These are phyloP conservation scores for Brachirus orientalis DNA, from an alignment of 2,113 vertebrate genomes.

Conservation along the genomic window DNA sequence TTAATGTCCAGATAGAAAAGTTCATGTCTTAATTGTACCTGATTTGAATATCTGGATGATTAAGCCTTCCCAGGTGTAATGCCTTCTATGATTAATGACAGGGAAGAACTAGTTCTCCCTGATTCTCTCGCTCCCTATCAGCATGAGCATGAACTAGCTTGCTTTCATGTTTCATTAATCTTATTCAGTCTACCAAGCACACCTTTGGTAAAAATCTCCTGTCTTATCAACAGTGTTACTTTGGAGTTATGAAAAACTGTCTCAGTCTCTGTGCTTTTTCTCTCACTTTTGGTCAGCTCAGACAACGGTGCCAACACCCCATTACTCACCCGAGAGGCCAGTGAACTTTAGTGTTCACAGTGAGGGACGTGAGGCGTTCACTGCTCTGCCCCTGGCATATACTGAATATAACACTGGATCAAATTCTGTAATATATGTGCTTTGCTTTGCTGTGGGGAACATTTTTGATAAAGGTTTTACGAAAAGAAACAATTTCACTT, in stretches of 20 bases:
- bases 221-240: slow-evolving; percentile 43
- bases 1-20: slow-evolving; percentile 29
- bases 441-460: slow-evolving; percentile 4
- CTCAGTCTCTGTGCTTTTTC: slow-evolving; percentile 26
- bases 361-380: slow-evolving; percentile 13
- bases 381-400: not conserved
- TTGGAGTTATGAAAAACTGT: slow-evolving; percentile 35
- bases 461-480: not conserved
- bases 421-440: slow-evolving; percentile 11
- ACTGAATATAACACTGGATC: slow-evolving; percentile 24
- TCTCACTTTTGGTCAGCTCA: slow-evolving; percentile 32
- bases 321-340: slow-evolving; percentile 41
- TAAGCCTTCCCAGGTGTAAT: slow-evolving; percentile 40
- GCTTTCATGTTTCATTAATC: slow-evolving; percentile 69
- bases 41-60: slow-evolving; percentile 54
- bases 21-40: slow-evolving; percentile 43
- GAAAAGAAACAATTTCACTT: not conserved
- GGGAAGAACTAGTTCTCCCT: slow-evolving; percentile 29
- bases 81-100: slow-evolving; percentile 52
- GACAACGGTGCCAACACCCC: slow-evolving; percentile 5
- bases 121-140: slow-evolving; percentile 8
- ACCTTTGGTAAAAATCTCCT: slow-evolving; percentile 44
- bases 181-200: slow-evolving; percentile 34
- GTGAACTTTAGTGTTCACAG: slow-evolving; percentile 14
- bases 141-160: slow-evolving; percentile 41